Conservation (phyloP, 2,797 vertebrate genomes). For the Morelia viridis region DNA sequence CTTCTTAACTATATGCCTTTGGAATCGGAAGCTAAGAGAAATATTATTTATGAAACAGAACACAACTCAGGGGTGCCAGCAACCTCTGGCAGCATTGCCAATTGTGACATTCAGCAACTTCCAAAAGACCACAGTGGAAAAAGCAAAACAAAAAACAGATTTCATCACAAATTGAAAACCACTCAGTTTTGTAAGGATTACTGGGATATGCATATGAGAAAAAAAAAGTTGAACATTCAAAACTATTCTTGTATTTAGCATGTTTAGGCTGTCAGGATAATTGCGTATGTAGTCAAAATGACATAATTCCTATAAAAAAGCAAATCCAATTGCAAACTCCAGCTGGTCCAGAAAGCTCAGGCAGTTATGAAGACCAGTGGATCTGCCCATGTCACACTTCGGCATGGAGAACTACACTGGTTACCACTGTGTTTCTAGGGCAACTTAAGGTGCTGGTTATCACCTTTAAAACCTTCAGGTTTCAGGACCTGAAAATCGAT, state of each 20-base stretch:
- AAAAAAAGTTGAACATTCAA: neutral
- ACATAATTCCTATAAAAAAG: neutral
- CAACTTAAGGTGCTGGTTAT: neutral
- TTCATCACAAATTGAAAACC: neutral
- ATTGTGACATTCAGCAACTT: constrained; percentile 1
- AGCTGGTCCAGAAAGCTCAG: neutral
- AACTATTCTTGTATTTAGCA: neutral
- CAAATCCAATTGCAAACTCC: neutral
- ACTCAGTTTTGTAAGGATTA: neutral
- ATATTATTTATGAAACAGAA: neutral
- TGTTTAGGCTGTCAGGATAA: neutral
- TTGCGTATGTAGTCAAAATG: neutral
- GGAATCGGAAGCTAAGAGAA: neutral
- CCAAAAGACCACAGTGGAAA: neutral
- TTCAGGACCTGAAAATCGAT: neutral
- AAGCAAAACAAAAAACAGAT: neutral
- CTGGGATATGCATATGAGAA: neutral
- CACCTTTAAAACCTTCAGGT: neutral
- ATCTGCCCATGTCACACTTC: neutral
- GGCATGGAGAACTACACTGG: neutral
- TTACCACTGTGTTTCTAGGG: neutral
- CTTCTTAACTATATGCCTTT: neutral
- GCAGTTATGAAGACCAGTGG: neutral
- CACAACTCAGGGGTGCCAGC: neutral
- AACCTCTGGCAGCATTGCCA: neutral